These are phyloP conservation scores for Chaitophorus viminalis DNA, from an alignment of 2,888 invertebrate genomes.

Conservation along the genomic window DNA sequence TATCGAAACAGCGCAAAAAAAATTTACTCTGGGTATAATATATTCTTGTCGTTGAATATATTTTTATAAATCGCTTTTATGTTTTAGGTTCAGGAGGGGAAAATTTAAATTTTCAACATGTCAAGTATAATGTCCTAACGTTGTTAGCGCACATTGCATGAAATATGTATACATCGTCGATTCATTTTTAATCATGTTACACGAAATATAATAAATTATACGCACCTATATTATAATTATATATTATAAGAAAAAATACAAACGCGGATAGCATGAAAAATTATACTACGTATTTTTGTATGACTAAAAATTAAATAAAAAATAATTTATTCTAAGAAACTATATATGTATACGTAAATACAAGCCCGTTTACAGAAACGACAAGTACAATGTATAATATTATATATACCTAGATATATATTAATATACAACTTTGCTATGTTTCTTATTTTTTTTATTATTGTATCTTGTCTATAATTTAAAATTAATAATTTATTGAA, in stretches of 20 bases:
- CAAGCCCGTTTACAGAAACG: no score
- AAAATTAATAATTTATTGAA: not conserved
- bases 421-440: no score
- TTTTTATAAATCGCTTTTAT: slow-evolving; percentile 30
- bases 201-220: not conserved
- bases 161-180: no score
- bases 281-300: no score
- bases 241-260: not conserved
- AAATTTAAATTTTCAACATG: not conserved
- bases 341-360: no score
- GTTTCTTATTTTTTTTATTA: no score
- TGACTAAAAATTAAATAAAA: no score
- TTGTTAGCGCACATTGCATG: not conserved
- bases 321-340: no score
- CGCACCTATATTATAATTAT: not conserved
- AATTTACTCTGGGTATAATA: not conserved
- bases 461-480: no score
- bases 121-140: not conserved
- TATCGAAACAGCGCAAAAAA: not conserved
- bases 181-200: no score
- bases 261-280: not conserved
- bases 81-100: not conserved
- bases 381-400: no score
- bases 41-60: not conserved
- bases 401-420: no score